Evolutionary conservation across 2,888 invertebrate species (phyloP), one percentile per base, ranked within the genome.

Genomic region (Chironomus tentans): DNA sequence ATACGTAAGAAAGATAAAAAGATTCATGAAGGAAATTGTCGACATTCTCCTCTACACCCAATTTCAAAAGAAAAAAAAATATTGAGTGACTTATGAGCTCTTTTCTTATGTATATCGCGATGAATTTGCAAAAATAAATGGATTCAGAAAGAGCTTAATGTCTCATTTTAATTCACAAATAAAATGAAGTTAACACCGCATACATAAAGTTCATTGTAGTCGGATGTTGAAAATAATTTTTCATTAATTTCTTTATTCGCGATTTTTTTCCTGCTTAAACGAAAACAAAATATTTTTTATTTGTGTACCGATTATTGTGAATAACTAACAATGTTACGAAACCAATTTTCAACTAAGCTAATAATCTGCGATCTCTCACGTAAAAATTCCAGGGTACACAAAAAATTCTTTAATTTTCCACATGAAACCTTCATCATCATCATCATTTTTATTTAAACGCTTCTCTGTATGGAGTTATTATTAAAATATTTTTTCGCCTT

Each of bases 361-460:
- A 56, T 56, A 56, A 56, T 56, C 56, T 15, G 56, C 56, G 56
- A 56, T 56, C 56, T 56, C 24, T 65, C 65, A 65, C 65, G 24
- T 24, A 65, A 24, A 65, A 24, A 21, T 24, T 24, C 22, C 24
- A 21, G 65, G 24, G 5, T 13, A 24, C 10, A 21, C 4, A 65
- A 24, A 24, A 24, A 6, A 65, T 12, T 21, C 24, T 21, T 10
- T 21, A 65, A 65, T 65, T 65, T 65, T 65, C 12, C 12, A 24
- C 22, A 65, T 22, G 22, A 65, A 65, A 46, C 72, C 61, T 72
- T 72, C 56, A 72, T 50, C 62, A 61, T 38, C 38, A 38, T 38
- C 2, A 22, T n/a, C 4, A 48, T 50, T 61, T 61, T 22, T 24
- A 46, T 18, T 68, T 56, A 38, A 38, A 38, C 38, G 38, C 38